Evolutionary conservation across 2,888 invertebrate genomes (phyloP).

Genomic region (Oscheius sp.): DNA sequence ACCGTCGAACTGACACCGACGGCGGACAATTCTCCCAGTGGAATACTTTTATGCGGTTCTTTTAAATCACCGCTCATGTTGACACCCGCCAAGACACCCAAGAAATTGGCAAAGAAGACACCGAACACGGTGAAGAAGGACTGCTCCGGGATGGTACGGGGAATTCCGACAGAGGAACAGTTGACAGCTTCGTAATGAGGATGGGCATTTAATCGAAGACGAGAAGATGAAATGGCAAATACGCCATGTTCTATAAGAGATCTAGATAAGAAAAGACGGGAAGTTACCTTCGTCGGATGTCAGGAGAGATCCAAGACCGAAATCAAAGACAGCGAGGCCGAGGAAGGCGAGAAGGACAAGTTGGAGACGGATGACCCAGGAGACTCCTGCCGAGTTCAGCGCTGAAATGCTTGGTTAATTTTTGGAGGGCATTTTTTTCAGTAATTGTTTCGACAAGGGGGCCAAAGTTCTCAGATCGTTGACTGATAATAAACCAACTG

Average conservation of each 20-base stretch:
- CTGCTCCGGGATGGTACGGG: constrained; percentile 77
- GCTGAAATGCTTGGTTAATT: no score
- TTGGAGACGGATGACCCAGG: constrained; percentile 96
- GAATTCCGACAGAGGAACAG: constrained; percentile 51
- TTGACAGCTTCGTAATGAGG: constrained; percentile 79
- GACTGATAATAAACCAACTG: no score
- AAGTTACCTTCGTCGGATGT: constrained; percentile 79
- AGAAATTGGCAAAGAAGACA: constrained; percentile 96
- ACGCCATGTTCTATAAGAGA: constrained; percentile 78
- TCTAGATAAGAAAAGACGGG: no score
- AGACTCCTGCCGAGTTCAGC: constrained; percentile 94
- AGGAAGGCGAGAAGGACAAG: constrained; percentile 88
- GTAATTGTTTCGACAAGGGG: no score
- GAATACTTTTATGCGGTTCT: constrained; percentile 91
- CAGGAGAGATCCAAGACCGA: constrained; percentile 91
- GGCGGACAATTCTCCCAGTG: constrained; percentile 91
- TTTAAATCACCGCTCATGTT: constrained; percentile 97
- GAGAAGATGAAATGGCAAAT: constrained; percentile 86
- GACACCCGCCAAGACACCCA: constrained; percentile 92
- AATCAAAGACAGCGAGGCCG: constrained; percentile 89
- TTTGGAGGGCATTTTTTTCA: no score
- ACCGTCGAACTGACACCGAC: constrained; percentile 88
- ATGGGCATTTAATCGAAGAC: constrained; percentile 79
- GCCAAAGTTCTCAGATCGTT: no score
- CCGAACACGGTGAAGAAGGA: constrained; percentile 96